phyloP scores from a whole-genome alignment of 2,113 vertebrate species.

The Brachyhypopomus occidentalis region DNA sequence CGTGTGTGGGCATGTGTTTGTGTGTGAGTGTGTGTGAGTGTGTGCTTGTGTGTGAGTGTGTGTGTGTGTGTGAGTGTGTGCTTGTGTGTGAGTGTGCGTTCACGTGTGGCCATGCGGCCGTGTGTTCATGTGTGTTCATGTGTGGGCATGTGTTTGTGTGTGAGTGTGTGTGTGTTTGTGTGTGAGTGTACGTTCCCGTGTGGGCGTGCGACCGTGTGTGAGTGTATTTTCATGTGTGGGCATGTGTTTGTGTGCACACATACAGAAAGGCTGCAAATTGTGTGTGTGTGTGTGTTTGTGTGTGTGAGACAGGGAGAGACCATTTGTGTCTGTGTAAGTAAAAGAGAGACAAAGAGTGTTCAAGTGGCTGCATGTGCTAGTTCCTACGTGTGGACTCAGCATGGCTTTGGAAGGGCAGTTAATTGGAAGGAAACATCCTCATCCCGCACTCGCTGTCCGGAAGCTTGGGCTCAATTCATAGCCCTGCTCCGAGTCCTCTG shows the following conservation, averaged over 20 bases:
- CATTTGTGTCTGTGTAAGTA: background rate
- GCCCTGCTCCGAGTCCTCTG: conserved; percentile 15
- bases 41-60: background rate
- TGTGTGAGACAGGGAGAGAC: background rate
- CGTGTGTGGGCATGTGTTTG: background rate
- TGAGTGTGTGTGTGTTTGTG: background rate
- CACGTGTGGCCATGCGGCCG: too few relatives aligned
- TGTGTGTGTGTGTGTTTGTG: background rate
- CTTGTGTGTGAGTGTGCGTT: too few relatives aligned
- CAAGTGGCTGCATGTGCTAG: background rate
- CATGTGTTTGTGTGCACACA: background rate
- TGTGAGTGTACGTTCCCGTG: background rate
- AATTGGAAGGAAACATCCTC: conserved; percentile 42
- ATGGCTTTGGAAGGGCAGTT: conserved; percentile 31
- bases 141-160: background rate
- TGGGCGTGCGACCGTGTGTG: background rate
- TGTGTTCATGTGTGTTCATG: background rate
- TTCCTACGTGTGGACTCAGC: background rate
- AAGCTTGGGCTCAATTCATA: conserved; percentile 37
- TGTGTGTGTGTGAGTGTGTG: background rate
- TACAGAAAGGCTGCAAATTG: background rate
- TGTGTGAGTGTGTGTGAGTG: background rate
- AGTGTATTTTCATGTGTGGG: background rate
- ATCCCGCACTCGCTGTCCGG: conserved; percentile 14
- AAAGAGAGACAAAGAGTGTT: background rate